Evolutionary conservation across 1,140 invertebrate genomes (phyloP).

Genomic region (Bombyx mandarina): DNA sequence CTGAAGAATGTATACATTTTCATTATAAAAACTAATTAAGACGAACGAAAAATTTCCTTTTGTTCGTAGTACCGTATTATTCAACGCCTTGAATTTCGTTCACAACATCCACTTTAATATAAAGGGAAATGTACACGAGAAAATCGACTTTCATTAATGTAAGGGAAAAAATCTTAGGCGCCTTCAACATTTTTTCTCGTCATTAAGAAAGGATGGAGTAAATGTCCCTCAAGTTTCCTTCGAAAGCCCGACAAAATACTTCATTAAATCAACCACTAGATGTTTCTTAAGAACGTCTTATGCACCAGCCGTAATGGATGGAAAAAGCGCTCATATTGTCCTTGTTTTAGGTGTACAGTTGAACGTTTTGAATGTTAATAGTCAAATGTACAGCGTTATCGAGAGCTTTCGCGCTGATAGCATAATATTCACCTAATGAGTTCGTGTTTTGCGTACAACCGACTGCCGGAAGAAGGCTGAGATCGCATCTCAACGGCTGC

Average conservation of each 20-base stretch:
- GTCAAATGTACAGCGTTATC: constrained; percentile 22
- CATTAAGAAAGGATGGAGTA: constrained; percentile 7
- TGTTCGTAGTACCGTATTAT: too few relatives aligned
- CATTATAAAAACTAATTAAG: too few relatives aligned
- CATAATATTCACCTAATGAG: constrained; percentile 36
- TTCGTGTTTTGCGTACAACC: constrained; percentile 27
- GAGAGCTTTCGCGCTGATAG: constrained; percentile 23
- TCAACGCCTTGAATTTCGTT: too few relatives aligned
- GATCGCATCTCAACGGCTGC: too few relatives aligned
- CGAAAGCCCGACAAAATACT: constrained; percentile 13
- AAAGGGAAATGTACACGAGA: too few relatives aligned
- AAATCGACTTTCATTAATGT: constrained; percentile 1
- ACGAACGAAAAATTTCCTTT: too few relatives aligned
- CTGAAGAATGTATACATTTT: too few relatives aligned
- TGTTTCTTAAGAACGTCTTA: background rate
- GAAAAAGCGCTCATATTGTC: background rate
- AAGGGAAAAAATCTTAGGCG: constrained; percentile 1
- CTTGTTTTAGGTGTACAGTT: background rate
- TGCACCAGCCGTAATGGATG: background rate
- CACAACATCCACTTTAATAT: too few relatives aligned
- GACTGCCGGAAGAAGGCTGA: constrained; percentile 13
- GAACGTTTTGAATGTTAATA: background rate
- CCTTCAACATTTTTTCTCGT: constrained; percentile 5
- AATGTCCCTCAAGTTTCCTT: constrained; percentile 9
- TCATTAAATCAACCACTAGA: constrained; percentile 15